Evolutionary conservation across 1,140 invertebrate genomes (phyloP), one percentile per base, ranked within the genome.

Genomic region (Cepaea nemoralis): DNA sequence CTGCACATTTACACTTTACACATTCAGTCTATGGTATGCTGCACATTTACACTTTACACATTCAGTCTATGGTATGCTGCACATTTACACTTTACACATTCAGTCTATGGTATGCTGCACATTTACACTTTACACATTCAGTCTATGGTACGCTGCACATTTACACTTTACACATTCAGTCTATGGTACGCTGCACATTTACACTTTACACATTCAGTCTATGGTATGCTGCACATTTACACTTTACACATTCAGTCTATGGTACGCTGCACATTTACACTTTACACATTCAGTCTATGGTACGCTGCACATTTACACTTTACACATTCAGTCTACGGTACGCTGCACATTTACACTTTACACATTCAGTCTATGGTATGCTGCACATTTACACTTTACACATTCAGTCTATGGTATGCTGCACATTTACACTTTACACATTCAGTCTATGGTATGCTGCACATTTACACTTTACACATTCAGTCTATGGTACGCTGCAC

Each of bases 141-240:
- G 77, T 69, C 6, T 79, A 79, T 69, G 77, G 77, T 79, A 42
- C 19, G n/a, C n/a, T n/a, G n/a, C n/a, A n/a, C n/a, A n/a, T n/a
- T n/a, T n/a, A n/a, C n/a, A n/a, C n/a, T n/a, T n/a, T 40, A 42
- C 45, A 39, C 59, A 79, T 39, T 79, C 77, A 27, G 77, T 69
- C 6, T 79, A 79, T 69, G 77, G 77, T 79, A 42, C 19, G n/a
- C n/a, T n/a, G n/a, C n/a, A n/a, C n/a, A n/a, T n/a, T n/a, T n/a
- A n/a, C n/a, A n/a, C n/a, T n/a, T n/a, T 40, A 42, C 45, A 39
- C 59, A 79, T 39, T 79, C 77, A 27, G 77, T 69, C 6, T 79
- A 79, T 69, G 77, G 77, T 79, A 42, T 33, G n/a, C n/a, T n/a
- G n/a, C n/a, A n/a, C n/a, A n/a, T n/a, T n/a, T n/a, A n/a, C n/a